Evolutionary conservation across 2,797 vertebrate genomes (phyloP), one percentile per base, ranked within the genome.

Genomic region (Danio albolineatus): DNA sequence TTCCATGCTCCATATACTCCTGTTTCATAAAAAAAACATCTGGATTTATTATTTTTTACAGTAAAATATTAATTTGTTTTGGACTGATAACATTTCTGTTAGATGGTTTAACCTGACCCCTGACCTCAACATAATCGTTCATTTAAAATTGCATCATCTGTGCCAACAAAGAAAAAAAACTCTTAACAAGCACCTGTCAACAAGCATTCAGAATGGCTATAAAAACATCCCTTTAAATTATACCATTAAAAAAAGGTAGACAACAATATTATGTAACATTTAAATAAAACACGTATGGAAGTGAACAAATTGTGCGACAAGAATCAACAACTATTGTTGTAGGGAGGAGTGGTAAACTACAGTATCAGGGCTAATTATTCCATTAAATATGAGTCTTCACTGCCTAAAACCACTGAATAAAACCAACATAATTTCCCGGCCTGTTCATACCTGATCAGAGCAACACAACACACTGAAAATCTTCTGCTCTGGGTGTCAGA

Each of bases 391-490:
- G 38, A 75, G 10, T 5, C 39, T 44, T 41, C 39, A 14, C 43
- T 51, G 39, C 14, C 7, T 39, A 28, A 65, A 64, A 16, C 8
- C 19, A 0, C 64, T 62, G 44, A 10, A 64, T 28, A n/a, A 49
- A 82, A 49, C 41, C 41, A 39, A 57, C 36, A n/a, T 19, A 0
- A 75, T 62, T 61, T 9, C 10, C 60, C 19, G n/a, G 46, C 59
- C 14, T 17, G 62, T 80, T 62, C 39, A 48, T 70, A 60, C 65
- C 71, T 73, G 75, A 53, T 72, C 60, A 17, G 36, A 78, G 44
- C 39, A 65, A 60, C 0, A 36, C n/a, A 41, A 65, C 70, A 19
- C 64, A 44, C 17, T 10, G n/a, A 6, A 44, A 73, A 77, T 44
- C 67, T 51, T 65, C 51, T 39, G 9, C 28, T 67, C 56, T 10